Conservation (phyloP, 2,113 vertebrate species). For the Alaudala cheleensis region DNA sequence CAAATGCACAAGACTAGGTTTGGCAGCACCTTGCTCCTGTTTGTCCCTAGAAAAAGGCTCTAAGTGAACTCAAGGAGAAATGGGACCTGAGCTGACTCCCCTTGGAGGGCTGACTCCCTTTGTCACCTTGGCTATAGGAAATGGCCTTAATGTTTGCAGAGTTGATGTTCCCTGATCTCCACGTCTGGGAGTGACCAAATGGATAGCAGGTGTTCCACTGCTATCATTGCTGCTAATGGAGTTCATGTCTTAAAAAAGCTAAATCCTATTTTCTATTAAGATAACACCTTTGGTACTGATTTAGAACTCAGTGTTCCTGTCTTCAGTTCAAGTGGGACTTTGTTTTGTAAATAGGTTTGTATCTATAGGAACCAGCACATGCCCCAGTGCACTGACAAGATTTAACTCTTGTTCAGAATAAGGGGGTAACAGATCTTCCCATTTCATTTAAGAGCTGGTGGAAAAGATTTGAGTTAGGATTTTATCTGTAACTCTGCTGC, state of each 20-base stretch:
- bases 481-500: background rate
- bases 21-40: background rate
- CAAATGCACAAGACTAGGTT: background rate
- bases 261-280: background rate
- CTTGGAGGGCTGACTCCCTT: background rate
- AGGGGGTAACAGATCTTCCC: background rate
- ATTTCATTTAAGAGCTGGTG: background rate
- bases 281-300: background rate
- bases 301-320: background rate
- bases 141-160: background rate
- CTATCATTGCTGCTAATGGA: background rate
- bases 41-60: background rate
- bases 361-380: background rate
- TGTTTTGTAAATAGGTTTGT: background rate
- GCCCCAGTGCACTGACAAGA: background rate
- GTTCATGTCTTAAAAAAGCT: background rate
- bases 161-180: background rate
- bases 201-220: background rate
- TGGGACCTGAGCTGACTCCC: background rate
- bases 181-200: conserved; percentile 1
- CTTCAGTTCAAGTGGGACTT: background rate
- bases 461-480: background rate
- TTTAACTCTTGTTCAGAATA: background rate
- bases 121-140: background rate
- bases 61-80: background rate